Percentiles rank a stretch among this genome's conserved stretches.
Conservation (phyloP, 2,888 invertebrate species). For the Papilio demoleus region DNA sequence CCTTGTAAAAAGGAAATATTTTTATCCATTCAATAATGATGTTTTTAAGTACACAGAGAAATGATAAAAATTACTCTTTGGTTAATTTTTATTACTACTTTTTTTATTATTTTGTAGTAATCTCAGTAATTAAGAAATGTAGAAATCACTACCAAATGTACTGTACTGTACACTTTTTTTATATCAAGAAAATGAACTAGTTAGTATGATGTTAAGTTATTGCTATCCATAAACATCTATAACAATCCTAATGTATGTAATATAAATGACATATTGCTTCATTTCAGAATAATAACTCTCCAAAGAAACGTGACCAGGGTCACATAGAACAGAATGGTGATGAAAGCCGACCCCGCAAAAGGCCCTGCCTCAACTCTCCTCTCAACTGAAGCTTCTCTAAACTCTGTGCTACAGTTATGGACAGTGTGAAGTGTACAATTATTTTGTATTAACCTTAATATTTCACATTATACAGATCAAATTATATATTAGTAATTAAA, state of each 20-base stretch:
- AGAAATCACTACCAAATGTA: no score
- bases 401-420: constrained; percentile 68
- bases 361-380: constrained; percentile 81
- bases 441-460: constrained; percentile 68
- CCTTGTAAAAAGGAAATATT: no score
- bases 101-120: no score
- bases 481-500: constrained; percentile 58
- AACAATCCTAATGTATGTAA: not conserved
- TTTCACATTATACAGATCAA: constrained; percentile 60
- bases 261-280: not conserved
- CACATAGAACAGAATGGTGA: constrained; percentile 82
- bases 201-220: no score
- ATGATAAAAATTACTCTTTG: no score
- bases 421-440: constrained; percentile 67
- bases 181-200: no score
- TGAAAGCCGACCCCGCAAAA: constrained; percentile 83
- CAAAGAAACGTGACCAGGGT: constrained; percentile 85
- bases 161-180: no score
- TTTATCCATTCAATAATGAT: no score
- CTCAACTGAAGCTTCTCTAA: constrained; percentile 63
- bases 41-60: no score
- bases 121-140: no score
- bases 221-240: not conserved
- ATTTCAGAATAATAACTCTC: constrained; percentile 81
- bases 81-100: no score